Evolutionary conservation across 2,888 invertebrate genomes (phyloP).

Genomic region (Prenolepis imparis): DNA sequence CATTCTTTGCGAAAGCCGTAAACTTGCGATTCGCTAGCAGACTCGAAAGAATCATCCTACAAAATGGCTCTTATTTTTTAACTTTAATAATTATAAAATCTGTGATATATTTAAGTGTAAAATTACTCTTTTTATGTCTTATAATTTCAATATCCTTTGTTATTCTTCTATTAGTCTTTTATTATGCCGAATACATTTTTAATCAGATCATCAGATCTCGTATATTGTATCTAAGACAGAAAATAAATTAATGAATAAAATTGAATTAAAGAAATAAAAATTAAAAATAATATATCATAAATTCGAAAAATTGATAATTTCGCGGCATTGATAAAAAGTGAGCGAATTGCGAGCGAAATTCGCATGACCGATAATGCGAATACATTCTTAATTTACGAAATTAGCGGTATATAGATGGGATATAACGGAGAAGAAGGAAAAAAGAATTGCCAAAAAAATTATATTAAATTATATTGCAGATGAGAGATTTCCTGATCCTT

Average conservation of each 20-base stretch:
- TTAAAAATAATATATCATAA: slow-evolving; percentile 2
- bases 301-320: neutral
- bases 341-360: neutral
- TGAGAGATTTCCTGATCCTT: slow-evolving; percentile 66
- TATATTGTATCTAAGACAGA: neutral
- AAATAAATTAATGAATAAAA: neutral
- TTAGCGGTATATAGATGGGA: slow-evolving; percentile 16
- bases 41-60: neutral
- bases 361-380: slow-evolving; percentile 50
- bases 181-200: neutral
- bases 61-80: neutral
- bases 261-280: neutral
- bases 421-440: neutral
- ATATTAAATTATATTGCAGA: slow-evolving; percentile 67
- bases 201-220: neutral
- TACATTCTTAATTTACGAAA: slow-evolving; percentile 50
- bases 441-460: slow-evolving; percentile 44
- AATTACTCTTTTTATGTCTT: neutral
- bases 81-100: neutral
- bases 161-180: neutral
- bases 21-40: neutral
- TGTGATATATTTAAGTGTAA: neutral
- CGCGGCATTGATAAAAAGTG: neutral
- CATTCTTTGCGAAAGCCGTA: neutral
- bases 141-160: neutral